A percentile compares a stretch with the other conserved stretches of the same genome.
phyloP scores from a whole-genome alignment of 2,888 invertebrate genomes.

The Dasysyrphus albostriatus region DNA sequence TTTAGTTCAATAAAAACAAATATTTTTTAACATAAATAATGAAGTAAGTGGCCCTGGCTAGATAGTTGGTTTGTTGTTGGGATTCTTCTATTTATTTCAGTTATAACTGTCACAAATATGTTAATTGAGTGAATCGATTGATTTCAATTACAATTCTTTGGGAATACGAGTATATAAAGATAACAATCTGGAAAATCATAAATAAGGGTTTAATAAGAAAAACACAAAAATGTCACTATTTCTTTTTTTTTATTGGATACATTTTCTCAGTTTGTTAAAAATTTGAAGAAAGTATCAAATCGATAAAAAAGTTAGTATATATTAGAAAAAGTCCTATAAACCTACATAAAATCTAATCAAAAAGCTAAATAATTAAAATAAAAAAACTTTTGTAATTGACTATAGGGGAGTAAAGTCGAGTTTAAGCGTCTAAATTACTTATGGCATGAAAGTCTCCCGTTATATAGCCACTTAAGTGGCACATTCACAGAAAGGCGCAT shows the following conservation, averaged over 20 bases:
- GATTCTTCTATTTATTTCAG: constrained; percentile 38
- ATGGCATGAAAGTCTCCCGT: too few relatives aligned
- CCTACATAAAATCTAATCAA: too few relatives aligned
- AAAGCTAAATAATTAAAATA: too few relatives aligned
- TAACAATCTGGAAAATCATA: constrained; percentile 22
- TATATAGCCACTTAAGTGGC: too few relatives aligned
- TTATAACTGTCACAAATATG: constrained; percentile 58
- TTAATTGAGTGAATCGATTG: constrained; percentile 62
- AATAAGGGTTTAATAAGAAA: constrained; percentile 36
- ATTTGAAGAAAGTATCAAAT: background rate
- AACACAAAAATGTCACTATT: constrained; percentile 27
- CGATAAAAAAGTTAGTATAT: too few relatives aligned
- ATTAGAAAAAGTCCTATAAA: too few relatives aligned
- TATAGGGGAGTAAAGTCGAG: too few relatives aligned
- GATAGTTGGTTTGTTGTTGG: constrained; percentile 25
- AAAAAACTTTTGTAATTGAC: too few relatives aligned
- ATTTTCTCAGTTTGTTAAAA: background rate
- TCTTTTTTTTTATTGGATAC: background rate
- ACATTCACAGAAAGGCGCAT: too few relatives aligned
- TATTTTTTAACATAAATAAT: constrained; percentile 64
- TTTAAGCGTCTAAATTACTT: too few relatives aligned
- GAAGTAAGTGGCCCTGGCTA: constrained; percentile 52
- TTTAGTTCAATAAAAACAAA: constrained; percentile 57
- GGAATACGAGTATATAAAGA: constrained; percentile 18
- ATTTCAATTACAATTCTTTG: constrained; percentile 40